Conservation (phyloP, 1,140 invertebrate species). For the Trichonephila clavipes region DNA sequence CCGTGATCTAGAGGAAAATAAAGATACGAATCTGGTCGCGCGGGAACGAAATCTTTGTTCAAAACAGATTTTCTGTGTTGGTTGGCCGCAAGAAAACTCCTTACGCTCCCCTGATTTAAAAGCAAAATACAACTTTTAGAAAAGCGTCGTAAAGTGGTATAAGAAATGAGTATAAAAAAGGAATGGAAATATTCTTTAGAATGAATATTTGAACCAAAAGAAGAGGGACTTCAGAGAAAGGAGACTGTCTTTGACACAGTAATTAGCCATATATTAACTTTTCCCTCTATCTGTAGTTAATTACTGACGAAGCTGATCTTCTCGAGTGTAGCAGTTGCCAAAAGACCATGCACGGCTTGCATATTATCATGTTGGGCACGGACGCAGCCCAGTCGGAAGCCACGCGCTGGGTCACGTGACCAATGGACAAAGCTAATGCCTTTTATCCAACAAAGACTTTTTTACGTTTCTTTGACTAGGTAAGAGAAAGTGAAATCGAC, state of each 20-base stretch:
- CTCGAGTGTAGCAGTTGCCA: not conserved
- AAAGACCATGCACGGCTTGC: not conserved
- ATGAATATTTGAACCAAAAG: not conserved
- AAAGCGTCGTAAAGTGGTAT: too few species aligned
- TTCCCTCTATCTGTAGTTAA: not conserved
- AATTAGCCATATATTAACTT: not conserved
- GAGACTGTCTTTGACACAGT: not conserved
- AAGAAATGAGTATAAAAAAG: too few species aligned
- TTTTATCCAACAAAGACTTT: not conserved
- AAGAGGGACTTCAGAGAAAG: not conserved
- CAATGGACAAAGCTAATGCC: not conserved
- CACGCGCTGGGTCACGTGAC: slow-evolving; percentile 54
- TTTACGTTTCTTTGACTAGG: not conserved
- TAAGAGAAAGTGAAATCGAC: not conserved
- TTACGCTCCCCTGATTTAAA: not conserved
- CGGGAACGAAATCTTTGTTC: too few species aligned
- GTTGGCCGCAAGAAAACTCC: too few species aligned
- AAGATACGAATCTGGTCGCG: too few species aligned
- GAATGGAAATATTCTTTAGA: too few species aligned
- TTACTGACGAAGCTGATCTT: not conserved
- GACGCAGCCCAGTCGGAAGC: not conserved
- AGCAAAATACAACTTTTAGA: too few species aligned
- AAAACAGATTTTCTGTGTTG: too few species aligned
- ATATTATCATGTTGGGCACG: slow-evolving; percentile 19
- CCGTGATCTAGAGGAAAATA: too few species aligned